Conservation (phyloP, 2,113 vertebrate species). For the Pomatorhinus ruficollis region DNA sequence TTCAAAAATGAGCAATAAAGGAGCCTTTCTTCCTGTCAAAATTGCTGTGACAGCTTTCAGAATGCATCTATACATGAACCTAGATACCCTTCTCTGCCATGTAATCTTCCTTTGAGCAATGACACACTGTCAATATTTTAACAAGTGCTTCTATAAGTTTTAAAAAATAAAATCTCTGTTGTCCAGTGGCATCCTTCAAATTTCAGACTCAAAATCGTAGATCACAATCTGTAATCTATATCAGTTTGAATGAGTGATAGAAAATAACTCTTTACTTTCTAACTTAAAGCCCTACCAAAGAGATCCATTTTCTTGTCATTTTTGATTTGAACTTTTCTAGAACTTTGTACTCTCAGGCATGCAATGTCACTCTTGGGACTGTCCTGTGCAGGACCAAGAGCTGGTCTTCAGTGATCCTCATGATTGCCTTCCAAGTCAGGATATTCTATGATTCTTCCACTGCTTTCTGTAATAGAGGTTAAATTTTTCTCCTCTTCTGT, state of each 20-base stretch:
- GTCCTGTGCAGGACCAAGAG: not conserved
- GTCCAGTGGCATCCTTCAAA: not conserved
- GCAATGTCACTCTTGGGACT: not conserved
- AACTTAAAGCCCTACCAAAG: not conserved
- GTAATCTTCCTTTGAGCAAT: not conserved
- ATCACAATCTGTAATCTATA: not conserved
- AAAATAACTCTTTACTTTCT: not conserved
- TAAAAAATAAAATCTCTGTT: not conserved
- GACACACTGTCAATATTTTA: not conserved
- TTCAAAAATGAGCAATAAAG: constrained; percentile 16
- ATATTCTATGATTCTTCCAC: not conserved
- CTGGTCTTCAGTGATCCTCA: fast-evolving
- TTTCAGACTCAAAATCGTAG: not conserved
- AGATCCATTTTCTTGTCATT: not conserved
- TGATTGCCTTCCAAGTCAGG: not conserved
- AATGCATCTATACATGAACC: not conserved
- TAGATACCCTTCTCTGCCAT: not conserved
- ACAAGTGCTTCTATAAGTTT: not conserved
- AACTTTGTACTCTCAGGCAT: not conserved
- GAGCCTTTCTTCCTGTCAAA: constrained; percentile 22
- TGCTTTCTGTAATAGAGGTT: not conserved
- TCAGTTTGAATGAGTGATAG: not conserved
- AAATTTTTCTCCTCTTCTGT: not conserved
- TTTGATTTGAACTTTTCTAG: not conserved
- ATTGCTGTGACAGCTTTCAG: constrained; percentile 37